These are phyloP conservation scores for Hirtodrosophila histrioides DNA, from an alignment of 2,888 invertebrate genomes.

Conservation along the genomic window DNA sequence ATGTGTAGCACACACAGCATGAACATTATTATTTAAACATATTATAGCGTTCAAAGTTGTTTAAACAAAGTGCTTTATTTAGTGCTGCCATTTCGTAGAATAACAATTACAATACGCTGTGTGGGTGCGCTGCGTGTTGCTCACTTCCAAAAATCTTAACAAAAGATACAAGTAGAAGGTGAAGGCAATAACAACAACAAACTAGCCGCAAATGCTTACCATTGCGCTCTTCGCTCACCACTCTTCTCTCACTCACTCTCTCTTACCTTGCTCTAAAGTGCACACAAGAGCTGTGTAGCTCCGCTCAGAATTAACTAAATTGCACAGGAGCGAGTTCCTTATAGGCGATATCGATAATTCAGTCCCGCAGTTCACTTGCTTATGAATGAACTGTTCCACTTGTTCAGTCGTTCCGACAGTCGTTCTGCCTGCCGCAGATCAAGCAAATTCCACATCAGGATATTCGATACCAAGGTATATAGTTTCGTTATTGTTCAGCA, in stretches of 20 bases:
- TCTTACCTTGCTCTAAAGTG: constrained; percentile 40
- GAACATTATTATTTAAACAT: constrained; percentile 34
- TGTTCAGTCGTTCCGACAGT: no score
- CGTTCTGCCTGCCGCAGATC: no score
- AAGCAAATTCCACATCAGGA: no score
- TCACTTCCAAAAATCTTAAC: constrained; percentile 36
- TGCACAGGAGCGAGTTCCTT: no score
- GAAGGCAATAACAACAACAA: constrained; percentile 23
- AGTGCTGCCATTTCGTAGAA: constrained; percentile 42
- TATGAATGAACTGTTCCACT: no score
- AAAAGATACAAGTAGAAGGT: constrained; percentile 21
- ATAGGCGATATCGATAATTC: no score
- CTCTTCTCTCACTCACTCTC: constrained; percentile 12
- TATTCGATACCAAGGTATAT: no score
- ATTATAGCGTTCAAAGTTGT: constrained; percentile 45
- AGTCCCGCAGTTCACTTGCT: no score
- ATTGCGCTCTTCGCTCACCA: constrained; percentile 2
- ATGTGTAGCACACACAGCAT: constrained; percentile 14
- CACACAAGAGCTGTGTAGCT: background rate
- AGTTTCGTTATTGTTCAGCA: no score
- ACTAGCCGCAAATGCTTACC: background rate
- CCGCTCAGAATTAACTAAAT: no score
- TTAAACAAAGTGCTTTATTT: constrained; percentile 61
- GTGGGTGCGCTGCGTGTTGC: constrained; percentile 46
- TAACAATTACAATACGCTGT: constrained; percentile 19